phyloP scores from a whole-genome alignment of 2,888 invertebrate genomes.

The Acleris laterana region DNA sequence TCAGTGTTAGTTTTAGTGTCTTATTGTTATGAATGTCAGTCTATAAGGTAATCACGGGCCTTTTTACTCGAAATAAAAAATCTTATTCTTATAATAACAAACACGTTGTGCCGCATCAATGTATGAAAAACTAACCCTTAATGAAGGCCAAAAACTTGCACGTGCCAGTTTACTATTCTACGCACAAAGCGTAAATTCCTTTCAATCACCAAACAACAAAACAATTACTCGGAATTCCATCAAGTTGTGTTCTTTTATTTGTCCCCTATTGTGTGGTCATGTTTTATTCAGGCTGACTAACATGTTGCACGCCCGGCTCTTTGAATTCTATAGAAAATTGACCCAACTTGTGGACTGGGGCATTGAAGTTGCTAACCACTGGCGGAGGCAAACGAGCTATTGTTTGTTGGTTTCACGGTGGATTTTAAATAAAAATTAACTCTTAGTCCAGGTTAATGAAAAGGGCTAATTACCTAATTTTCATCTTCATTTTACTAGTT shows the following conservation, averaged over 20 bases:
- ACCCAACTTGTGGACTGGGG: no score
- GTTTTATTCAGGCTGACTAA: slow-evolving; percentile 35
- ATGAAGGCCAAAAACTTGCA: not conserved
- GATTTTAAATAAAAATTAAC: slow-evolving; percentile 23
- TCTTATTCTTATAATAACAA: no score
- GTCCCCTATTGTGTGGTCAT: slow-evolving; percentile 31
- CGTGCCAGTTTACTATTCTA: slow-evolving; percentile 24
- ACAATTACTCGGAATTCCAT: slow-evolving; percentile 36
- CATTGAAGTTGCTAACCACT: not conserved
- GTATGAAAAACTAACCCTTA: not conserved
- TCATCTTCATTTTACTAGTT: no score
- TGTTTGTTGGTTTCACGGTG: slow-evolving; percentile 26
- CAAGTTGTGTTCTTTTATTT: slow-evolving; percentile 34
- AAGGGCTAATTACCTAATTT: not conserved
- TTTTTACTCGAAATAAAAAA: no score
- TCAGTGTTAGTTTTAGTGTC: no score
- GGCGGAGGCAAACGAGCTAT: slow-evolving; percentile 26
- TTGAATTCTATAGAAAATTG: no score
- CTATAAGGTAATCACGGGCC: no score
- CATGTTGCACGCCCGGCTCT: not conserved
- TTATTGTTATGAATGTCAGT: no score
- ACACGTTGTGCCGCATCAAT: no score
- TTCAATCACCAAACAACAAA: slow-evolving; percentile 34
- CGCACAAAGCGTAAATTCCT: slow-evolving; percentile 32
- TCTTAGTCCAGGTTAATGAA: not conserved